Conservation (phyloP, 2,113 vertebrate species). For the Macquaria australasica region DNA sequence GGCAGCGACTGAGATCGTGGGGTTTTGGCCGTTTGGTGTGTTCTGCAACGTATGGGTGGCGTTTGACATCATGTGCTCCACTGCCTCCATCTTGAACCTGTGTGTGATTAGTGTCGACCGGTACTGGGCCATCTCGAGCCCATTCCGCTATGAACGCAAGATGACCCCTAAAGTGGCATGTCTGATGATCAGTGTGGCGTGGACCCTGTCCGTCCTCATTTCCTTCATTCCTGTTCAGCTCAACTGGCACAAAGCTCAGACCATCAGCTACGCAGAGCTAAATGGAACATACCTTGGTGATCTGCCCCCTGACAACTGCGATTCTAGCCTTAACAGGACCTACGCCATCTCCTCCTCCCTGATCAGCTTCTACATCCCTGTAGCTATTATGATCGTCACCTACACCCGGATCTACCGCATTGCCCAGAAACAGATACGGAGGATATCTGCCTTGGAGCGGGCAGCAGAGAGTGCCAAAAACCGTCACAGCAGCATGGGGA, state of each 20-base stretch:
- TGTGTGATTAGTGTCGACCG: constrained; percentile 98
- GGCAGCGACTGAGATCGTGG: constrained; percentile 94
- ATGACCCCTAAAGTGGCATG: constrained; percentile 98
- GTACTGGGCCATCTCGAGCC: constrained; percentile 99
- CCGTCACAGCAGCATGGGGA: constrained; percentile 91
- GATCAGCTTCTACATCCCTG: constrained; percentile 98
- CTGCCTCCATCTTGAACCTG: constrained; percentile 97
- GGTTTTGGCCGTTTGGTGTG: constrained; percentile 97
- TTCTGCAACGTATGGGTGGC: constrained; percentile 99
- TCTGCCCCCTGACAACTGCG: constrained; percentile 90
- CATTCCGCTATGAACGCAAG: constrained; percentile 96
- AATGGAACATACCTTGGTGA: constrained; percentile 86
- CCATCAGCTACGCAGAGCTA: constrained; percentile 82
- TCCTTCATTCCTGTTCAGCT: constrained; percentile 98
- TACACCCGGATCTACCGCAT: constrained; percentile 98
- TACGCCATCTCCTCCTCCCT: constrained; percentile 98
- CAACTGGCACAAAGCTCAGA: constrained; percentile 96
- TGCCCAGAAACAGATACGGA: constrained; percentile 96
- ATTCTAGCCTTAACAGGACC: constrained; percentile 96
- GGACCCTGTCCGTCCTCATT: constrained; percentile 95
- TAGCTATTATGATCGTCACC: constrained; percentile 98
- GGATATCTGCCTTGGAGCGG: constrained; percentile 96
- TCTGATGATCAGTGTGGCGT: constrained; percentile 94
- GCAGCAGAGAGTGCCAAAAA: constrained; percentile 97
- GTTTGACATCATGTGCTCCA: constrained; percentile 99